Percentiles rank a stretch among this genome's conserved stretches.
Evolutionary conservation across 1,140 invertebrate species (phyloP).

Genomic region (Drosophila serrata): DNA sequence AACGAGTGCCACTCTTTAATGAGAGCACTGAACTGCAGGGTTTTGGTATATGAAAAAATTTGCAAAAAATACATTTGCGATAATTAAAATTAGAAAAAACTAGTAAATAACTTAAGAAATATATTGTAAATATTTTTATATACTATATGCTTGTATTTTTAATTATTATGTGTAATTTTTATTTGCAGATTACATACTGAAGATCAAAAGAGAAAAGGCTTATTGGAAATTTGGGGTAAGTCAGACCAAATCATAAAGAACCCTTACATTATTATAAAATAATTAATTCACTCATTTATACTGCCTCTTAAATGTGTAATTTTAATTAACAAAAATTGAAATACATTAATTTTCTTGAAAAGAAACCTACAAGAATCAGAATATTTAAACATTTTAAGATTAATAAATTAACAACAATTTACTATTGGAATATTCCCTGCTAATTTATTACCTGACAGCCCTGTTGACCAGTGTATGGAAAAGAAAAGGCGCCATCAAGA

Average conservation of each 20-base stretch:
- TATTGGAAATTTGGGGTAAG: neutral
- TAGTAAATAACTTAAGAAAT: neutral
- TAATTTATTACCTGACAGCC: neutral
- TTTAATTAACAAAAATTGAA: neutral
- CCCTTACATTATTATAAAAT: neutral
- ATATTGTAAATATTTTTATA: neutral
- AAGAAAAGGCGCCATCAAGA: conserved; percentile 32
- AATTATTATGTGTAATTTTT: neutral
- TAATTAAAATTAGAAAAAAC: neutral
- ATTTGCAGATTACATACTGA: neutral
- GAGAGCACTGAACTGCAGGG: neutral
- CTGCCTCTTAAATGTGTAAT: neutral
- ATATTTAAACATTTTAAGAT: neutral
- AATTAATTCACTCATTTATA: neutral
- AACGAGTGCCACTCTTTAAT: neutral
- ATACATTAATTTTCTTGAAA: neutral
- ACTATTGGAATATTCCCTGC: neutral
- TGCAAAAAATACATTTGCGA: neutral
- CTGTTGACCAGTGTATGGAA: conserved; percentile 20
- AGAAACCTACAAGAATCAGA: neutral
- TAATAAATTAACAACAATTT: neutral
- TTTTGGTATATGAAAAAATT: neutral
- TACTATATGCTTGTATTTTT: neutral
- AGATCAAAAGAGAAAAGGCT: neutral
- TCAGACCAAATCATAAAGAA: too few relatives aligned